phyloP scores from a whole-genome alignment of 2,113 vertebrate species.

The Martes martes region DNA sequence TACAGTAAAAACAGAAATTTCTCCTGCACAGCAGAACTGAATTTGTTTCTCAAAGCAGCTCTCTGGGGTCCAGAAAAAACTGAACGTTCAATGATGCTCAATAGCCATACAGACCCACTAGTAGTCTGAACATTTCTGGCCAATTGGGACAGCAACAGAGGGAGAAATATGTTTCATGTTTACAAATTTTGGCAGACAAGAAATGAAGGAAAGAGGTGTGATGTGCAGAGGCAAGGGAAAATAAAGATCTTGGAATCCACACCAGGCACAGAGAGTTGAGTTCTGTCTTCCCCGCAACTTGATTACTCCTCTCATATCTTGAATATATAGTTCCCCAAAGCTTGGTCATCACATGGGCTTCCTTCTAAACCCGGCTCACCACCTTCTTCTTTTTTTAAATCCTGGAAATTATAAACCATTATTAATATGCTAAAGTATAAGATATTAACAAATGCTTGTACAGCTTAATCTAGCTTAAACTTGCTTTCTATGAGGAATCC shows the following conservation, averaged over 20 bases:
- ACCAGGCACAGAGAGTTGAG: neutral
- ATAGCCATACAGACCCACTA: neutral
- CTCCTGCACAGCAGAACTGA: neutral
- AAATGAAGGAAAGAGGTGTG: neutral
- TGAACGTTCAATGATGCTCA: neutral
- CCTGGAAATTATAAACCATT: neutral
- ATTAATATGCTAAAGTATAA: neutral
- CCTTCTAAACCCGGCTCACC: neutral
- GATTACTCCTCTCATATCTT: neutral
- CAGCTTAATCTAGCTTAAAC: neutral
- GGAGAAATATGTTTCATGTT: neutral
- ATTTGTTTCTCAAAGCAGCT: neutral
- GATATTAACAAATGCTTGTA: neutral
- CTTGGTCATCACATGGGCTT: neutral
- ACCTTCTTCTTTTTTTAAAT: neutral
- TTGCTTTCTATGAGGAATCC: conserved; percentile 27
- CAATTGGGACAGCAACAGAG: neutral
- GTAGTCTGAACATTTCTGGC: neutral
- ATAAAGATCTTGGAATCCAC: neutral
- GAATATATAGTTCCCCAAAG: neutral
- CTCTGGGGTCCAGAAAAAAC: neutral
- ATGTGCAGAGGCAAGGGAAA: neutral
- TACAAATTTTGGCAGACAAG: neutral
- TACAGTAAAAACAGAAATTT: neutral
- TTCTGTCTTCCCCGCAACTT: neutral